Evolutionary conservation across 2,888 invertebrate species (phyloP).

Genomic region (Dascillus cervinus): DNA sequence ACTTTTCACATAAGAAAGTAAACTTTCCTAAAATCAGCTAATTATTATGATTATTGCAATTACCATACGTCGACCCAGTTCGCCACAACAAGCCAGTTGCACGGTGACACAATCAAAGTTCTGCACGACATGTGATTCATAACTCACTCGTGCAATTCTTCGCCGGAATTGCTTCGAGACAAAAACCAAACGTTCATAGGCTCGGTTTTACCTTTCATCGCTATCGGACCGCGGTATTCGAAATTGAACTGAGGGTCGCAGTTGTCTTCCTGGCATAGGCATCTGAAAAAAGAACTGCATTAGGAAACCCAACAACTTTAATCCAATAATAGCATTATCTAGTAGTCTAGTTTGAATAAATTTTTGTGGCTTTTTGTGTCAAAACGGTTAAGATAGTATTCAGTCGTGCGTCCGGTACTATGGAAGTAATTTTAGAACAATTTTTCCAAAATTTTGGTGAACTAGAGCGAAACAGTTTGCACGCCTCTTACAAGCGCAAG

Average conservation of each 20-base stretch:
- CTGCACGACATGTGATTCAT: constrained; percentile 6
- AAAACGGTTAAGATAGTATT: too few relatives aligned
- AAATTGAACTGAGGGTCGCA: constrained; percentile 76
- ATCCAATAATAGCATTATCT: constrained; percentile 11
- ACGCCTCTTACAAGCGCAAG: constrained; percentile 62
- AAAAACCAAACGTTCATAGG: constrained; percentile 93
- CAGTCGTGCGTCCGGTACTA: too few relatives aligned
- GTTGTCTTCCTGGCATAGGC: constrained; percentile 73
- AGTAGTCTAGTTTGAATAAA: too few relatives aligned
- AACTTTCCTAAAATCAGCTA: too few relatives aligned
- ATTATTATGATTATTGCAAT: too few relatives aligned
- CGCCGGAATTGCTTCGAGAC: constrained; percentile 37
- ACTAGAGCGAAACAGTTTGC: constrained; percentile 64
- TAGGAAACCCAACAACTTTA: constrained; percentile 3
- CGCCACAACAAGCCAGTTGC: too few relatives aligned
- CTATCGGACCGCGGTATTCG: constrained; percentile 78
- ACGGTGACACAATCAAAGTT: too few relatives aligned
- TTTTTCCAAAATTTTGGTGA: constrained; percentile 71
- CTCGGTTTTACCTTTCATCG: constrained; percentile 90
- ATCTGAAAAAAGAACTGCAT: constrained; percentile 49
- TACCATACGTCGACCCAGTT: too few relatives aligned
- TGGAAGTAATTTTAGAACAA: constrained; percentile 73
- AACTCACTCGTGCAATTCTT: constrained; percentile 4
- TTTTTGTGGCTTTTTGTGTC: too few relatives aligned
- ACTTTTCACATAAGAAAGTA: too few relatives aligned